Conservation (phyloP, 2,888 invertebrate genomes). For the Cristatella mucedo region DNA sequence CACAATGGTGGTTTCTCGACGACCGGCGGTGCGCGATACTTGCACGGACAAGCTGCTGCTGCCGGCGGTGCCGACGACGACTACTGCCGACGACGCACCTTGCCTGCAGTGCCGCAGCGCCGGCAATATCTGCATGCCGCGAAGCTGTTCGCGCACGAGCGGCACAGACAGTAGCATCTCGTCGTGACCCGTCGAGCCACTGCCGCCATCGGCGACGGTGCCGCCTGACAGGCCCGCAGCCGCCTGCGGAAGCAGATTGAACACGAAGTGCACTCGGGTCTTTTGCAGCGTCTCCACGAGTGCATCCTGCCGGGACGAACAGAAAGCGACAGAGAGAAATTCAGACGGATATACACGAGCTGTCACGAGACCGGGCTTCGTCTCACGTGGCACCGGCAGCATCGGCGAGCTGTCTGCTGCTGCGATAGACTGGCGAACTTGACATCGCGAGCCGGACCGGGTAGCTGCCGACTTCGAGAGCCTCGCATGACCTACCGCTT, state of each 20-base stretch:
- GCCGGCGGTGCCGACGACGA: too few species aligned
- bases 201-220: not conserved
- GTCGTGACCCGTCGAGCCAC: constrained; percentile 13
- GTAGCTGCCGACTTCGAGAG: too few species aligned
- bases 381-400: too few species aligned
- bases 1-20: too few species aligned
- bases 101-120: constrained; percentile 75
- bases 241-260: constrained; percentile 64
- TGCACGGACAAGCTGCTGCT: too few species aligned
- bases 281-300: constrained; percentile 73
- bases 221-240: constrained; percentile 46
- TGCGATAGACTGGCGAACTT: too few species aligned
- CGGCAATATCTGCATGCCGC: constrained; percentile 75
- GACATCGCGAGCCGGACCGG: too few species aligned
- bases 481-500: constrained; percentile 45
- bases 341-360: not conserved
- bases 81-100: constrained; percentile 41
- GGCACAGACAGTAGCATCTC: constrained; percentile 58
- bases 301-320: constrained; percentile 51
- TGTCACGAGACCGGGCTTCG: not conserved
- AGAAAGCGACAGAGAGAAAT: constrained; percentile 3
- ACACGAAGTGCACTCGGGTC: constrained; percentile 71
- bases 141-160: constrained; percentile 55
- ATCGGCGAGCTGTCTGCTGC: too few species aligned
- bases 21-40: too few species aligned